Conservation (phyloP, 2,888 invertebrate genomes). For the Creontiades dilutus region DNA sequence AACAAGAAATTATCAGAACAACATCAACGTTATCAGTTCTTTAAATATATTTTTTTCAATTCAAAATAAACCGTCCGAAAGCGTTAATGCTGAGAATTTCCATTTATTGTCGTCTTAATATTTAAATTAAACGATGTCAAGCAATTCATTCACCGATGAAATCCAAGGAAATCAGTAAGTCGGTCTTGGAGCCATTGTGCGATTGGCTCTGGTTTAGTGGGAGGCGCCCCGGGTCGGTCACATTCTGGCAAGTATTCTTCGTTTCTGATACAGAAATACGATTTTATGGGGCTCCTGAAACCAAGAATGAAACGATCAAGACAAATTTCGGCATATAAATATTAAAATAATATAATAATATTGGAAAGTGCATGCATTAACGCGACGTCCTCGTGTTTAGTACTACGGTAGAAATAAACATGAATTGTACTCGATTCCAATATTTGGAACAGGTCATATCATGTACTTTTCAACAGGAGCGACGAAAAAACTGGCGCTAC, state of each 20-base stretch:
- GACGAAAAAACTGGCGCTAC: too few relatives aligned
- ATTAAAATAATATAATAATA: too few relatives aligned
- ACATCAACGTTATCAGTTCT: background rate
- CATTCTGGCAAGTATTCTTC: conserved; percentile 85
- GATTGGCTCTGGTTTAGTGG: conserved; percentile 78
- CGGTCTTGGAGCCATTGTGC: conserved; percentile 81
- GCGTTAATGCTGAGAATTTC: background rate
- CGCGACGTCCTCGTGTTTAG: too few relatives aligned
- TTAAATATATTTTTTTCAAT: too few relatives aligned
- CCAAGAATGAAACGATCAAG: background rate
- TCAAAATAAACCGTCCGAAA: background rate
- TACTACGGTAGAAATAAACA: too few relatives aligned
- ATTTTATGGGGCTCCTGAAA: conserved; percentile 85
- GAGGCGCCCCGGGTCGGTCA: conserved; percentile 78
- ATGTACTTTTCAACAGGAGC: too few relatives aligned
- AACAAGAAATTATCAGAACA: background rate
- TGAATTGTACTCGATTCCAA: too few relatives aligned
- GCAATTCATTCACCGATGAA: conserved; percentile 58
- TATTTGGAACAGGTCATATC: too few relatives aligned
- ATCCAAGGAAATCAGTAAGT: conserved; percentile 85
- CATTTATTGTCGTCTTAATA: conserved; percentile 21
- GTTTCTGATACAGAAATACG: conserved; percentile 90
- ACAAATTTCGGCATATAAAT: too few relatives aligned
- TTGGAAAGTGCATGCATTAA: too few relatives aligned
- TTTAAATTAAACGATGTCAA: background rate